These are phyloP conservation scores for Phymastichus coffea DNA, from an alignment of 1,140 invertebrate genomes.

Conservation along the genomic window DNA sequence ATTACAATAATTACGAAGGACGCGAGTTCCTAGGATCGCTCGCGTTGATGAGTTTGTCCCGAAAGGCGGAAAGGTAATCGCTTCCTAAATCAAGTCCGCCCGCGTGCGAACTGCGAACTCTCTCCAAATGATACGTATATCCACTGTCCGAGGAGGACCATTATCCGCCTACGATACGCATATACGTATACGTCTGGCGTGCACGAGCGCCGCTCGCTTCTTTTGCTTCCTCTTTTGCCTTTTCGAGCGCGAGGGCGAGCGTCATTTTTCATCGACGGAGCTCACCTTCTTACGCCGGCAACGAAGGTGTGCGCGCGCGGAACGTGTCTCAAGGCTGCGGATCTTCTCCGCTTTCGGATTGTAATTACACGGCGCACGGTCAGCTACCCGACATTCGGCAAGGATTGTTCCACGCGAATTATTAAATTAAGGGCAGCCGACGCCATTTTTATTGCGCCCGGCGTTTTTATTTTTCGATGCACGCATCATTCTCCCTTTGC, in stretches of 20 bases:
- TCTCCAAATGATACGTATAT: conserved; percentile 22
- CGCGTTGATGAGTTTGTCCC: neutral
- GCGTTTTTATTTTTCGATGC: neutral
- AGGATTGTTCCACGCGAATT: conserved; percentile 23
- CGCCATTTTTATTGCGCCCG: too few species aligned
- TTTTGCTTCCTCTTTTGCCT: neutral
- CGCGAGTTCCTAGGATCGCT: conserved; percentile 6
- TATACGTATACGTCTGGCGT: neutral
- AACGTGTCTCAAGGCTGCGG: conserved; percentile 21
- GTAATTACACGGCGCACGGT: conserved; percentile 11
- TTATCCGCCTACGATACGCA: conserved; percentile 18
- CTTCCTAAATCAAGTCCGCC: conserved; percentile 23
- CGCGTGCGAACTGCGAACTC: conserved; percentile 4
- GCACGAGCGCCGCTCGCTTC: neutral
- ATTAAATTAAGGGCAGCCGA: conserved; percentile 16
- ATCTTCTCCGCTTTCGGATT: neutral
- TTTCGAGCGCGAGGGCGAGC: neutral
- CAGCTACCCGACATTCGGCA: conserved; percentile 6
- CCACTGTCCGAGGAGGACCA: conserved; percentile 1
- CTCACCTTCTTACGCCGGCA: conserved; percentile 5
- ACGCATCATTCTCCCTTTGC: too few species aligned
- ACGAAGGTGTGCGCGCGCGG: neutral
- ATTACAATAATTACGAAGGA: conserved; percentile 22
- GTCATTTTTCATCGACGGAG: conserved; percentile 24
- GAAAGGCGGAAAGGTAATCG: conserved; percentile 23